Percentiles rank a stretch among this genome's conserved stretches.
phyloP scores from a whole-genome alignment of 1,140 invertebrate genomes.

The Papilio polyxenes region DNA sequence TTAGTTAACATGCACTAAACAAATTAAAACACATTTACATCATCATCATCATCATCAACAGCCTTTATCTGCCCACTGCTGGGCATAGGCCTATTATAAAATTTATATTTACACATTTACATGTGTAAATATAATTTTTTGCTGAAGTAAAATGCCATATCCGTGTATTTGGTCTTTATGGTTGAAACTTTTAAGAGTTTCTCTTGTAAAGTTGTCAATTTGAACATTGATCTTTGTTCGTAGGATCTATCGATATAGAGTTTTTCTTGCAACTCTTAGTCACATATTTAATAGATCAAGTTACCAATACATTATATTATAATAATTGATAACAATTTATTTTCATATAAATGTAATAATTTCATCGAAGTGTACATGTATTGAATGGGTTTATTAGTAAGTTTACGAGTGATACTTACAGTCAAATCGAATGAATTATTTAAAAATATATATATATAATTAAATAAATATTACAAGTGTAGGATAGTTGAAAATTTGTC shows the following conservation, averaged over 20 bases:
- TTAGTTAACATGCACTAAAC: too few species aligned
- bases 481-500: constrained; percentile 64
- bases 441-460: constrained; percentile 41
- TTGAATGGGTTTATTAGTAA: constrained; percentile 49
- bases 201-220: neutral
- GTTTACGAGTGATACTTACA: constrained; percentile 59
- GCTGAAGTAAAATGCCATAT: too few species aligned
- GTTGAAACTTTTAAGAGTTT: too few species aligned
- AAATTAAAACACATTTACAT: too few species aligned
- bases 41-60: too few species aligned
- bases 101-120: too few species aligned
- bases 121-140: too few species aligned
- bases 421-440: constrained; percentile 63
- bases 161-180: too few species aligned
- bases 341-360: constrained; percentile 58
- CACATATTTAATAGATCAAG: constrained; percentile 48
- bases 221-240: too few species aligned
- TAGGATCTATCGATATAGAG: neutral
- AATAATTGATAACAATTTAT: constrained; percentile 65
- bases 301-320: constrained; percentile 49
- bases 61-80: too few species aligned
- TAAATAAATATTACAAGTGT: constrained; percentile 49
- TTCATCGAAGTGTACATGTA: constrained; percentile 55
- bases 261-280: constrained; percentile 38
- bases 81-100: too few species aligned